Conservation (phyloP, 2,797 vertebrate species). For the Harpagifer antarcticus region DNA sequence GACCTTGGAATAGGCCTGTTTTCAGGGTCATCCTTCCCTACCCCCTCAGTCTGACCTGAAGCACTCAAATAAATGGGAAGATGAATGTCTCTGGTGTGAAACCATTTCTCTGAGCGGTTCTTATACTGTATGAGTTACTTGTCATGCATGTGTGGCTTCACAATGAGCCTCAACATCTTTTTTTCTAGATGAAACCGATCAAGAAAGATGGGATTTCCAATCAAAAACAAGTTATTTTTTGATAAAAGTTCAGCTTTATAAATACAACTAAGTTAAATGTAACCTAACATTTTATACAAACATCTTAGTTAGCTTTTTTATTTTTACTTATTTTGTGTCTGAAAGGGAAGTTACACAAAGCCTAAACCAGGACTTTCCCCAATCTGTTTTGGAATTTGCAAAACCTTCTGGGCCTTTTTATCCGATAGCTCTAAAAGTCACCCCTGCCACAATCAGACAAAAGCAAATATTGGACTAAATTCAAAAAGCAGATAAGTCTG, state of each 20-base stretch:
- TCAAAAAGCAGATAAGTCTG: slow-evolving; percentile 49
- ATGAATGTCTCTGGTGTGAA: slow-evolving; percentile 58
- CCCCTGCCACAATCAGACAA: slow-evolving; percentile 34
- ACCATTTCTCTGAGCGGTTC: slow-evolving; percentile 35
- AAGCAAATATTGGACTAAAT: slow-evolving; percentile 54
- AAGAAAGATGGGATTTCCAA: slow-evolving; percentile 13
- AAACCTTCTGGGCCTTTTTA: slow-evolving; percentile 11
- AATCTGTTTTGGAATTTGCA: slow-evolving; percentile 33
- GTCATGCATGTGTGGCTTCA: not conserved
- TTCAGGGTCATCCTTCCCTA: slow-evolving; percentile 21
- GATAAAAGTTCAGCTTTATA: not conserved
- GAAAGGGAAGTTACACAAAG: slow-evolving; percentile 10
- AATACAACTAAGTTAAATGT: not conserved
- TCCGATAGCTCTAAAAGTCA: slow-evolving; percentile 19
- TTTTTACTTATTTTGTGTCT: not conserved
- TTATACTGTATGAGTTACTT: slow-evolving; percentile 21
- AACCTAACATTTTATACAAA: not conserved
- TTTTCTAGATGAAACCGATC: slow-evolving; percentile 8
- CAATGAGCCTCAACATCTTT: slow-evolving; percentile 18
- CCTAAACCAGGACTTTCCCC: slow-evolving; percentile 2
- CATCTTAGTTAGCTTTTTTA: not conserved
- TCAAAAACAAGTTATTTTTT: not conserved
- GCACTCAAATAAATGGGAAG: slow-evolving; percentile 52
- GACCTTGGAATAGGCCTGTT: slow-evolving; percentile 52
- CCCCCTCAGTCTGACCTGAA: slow-evolving; percentile 38